Evolutionary conservation across 2,797 vertebrate genomes (phyloP).

Genomic region (Mormyrus proboscirostris): DNA sequence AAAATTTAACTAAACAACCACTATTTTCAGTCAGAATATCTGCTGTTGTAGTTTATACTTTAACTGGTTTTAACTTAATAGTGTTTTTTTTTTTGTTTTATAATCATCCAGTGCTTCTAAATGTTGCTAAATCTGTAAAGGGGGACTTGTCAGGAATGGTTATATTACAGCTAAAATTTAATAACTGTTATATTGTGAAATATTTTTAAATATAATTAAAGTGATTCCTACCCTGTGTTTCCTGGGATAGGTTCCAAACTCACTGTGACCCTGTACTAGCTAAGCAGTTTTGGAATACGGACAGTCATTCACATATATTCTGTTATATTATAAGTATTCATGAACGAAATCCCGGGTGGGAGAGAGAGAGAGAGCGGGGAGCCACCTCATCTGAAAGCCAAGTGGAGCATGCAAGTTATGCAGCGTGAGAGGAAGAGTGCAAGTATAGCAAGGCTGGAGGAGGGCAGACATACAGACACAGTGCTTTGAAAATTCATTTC

Average conservation of each 20-base stretch:
- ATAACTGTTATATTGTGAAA: background rate
- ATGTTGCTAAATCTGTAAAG: background rate
- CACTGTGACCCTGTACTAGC: background rate
- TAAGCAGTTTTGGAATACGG: background rate
- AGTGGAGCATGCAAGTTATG: background rate
- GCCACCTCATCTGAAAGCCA: background rate
- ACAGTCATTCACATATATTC: background rate
- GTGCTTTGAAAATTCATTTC: background rate
- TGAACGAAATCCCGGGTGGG: background rate
- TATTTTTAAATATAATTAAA: background rate
- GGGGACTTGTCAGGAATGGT: background rate
- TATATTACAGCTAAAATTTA: background rate
- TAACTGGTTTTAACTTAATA: background rate
- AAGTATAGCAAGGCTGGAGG: background rate
- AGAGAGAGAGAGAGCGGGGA: background rate
- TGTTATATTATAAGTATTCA: background rate
- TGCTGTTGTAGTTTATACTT: background rate
- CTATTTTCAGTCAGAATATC: background rate
- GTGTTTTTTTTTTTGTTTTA: background rate
- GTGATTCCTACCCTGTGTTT: background rate
- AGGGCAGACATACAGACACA: background rate
- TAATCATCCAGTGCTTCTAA: background rate
- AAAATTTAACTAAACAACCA: background rate
- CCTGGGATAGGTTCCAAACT: background rate
- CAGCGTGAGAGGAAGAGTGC: background rate